phyloP scores from a whole-genome alignment of 1,140 invertebrate genomes.

The Panulirus ornatus region DNA sequence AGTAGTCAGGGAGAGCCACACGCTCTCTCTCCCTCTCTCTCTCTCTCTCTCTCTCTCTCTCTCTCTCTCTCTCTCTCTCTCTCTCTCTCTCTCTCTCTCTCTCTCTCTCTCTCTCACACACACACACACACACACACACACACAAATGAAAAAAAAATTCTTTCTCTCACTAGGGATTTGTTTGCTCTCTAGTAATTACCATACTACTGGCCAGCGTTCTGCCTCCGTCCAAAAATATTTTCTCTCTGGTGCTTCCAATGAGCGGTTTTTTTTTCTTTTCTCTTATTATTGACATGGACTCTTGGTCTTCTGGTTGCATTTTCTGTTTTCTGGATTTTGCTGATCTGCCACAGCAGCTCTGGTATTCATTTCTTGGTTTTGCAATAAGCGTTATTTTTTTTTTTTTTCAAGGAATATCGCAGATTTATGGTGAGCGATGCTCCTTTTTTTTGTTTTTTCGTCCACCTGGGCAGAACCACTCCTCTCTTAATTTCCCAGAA shows the following conservation, averaged over 20 bases:
- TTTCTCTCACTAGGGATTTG: not conserved
- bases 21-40: not conserved
- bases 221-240: not conserved
- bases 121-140: too few species aligned
- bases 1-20: not conserved
- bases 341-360: not conserved
- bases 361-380: not conserved
- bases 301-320: not conserved
- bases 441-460: not conserved
- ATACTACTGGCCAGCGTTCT: not conserved
- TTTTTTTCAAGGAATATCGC: not conserved
- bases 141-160: not conserved
- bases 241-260: not conserved
- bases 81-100: not conserved
- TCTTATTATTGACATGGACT: not conserved
- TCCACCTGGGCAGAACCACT: too few species aligned
- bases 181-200: not conserved
- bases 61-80: conserved; percentile 7
- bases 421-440: not conserved
- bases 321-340: not conserved
- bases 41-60: conserved; percentile 7
- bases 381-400: not conserved
- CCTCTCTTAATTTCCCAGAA: too few species aligned
- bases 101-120: not conserved
- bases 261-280: not conserved